phyloP scores from a whole-genome alignment of 2,113 vertebrate species.

The Peromyscus maniculatus region DNA sequence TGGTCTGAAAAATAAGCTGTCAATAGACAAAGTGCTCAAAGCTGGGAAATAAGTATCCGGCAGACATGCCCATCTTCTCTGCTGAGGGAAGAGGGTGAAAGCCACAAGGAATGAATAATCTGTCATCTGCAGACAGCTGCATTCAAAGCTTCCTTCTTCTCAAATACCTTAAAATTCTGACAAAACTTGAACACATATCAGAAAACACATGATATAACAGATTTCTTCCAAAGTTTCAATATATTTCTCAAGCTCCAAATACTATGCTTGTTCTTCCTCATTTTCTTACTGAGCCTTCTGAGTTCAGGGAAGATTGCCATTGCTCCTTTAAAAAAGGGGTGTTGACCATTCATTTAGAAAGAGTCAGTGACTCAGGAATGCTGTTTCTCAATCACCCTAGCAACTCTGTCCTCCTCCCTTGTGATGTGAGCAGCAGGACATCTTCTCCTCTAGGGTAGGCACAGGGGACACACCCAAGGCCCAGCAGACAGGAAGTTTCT shows the following conservation, averaged over 20 bases:
- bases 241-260: conserved; percentile 51
- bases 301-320: conserved; percentile 24
- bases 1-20: not conserved
- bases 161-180: conserved; percentile 48
- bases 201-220: conserved; percentile 33
- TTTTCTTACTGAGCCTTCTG: not conserved
- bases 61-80: not conserved
- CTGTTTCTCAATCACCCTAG: conserved; percentile 83
- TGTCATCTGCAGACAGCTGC: conserved; percentile 45
- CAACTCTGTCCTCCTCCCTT: conserved; percentile 78
- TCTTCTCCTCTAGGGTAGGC: conserved; percentile 70
- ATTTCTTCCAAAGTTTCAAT: conserved; percentile 54
- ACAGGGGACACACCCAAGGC: conserved; percentile 79
- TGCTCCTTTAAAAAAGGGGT: conserved; percentile 71
- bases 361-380: conserved; percentile 81
- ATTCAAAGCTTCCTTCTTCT: conserved; percentile 61
- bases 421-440: conserved; percentile 64
- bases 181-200: conserved; percentile 36
- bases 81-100: conserved; percentile 33
- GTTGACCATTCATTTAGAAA: conserved; percentile 81
- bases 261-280: conserved; percentile 40
- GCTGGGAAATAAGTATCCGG: conserved; percentile 36
- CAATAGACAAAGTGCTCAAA: not conserved
- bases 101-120: not conserved
- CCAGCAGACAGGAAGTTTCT: conserved; percentile 80